A percentile compares a stretch with the other conserved stretches of the same genome.
These are phyloP conservation scores for Lasioglossum oenotherae DNA, from an alignment of 2,888 invertebrate species.

Conservation along the genomic window DNA sequence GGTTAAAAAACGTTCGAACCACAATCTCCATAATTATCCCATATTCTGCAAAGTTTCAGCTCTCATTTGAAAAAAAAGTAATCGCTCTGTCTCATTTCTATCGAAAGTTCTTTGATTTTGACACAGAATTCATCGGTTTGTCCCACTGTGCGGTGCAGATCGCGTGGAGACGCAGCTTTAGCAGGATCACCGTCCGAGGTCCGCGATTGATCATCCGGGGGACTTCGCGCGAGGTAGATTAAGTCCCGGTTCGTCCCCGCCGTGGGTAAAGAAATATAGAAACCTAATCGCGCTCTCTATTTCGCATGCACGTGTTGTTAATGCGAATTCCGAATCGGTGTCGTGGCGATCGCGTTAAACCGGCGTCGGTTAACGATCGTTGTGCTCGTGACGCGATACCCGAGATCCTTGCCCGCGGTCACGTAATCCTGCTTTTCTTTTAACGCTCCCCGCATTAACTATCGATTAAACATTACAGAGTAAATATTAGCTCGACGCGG, in stretches of 20 bases:
- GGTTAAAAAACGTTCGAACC: too few species aligned
- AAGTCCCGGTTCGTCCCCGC: conserved; percentile 32
- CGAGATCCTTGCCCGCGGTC: conserved; percentile 27
- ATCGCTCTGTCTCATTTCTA: too few species aligned
- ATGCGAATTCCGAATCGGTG: conserved; percentile 49
- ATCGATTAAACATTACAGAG: conserved; percentile 9
- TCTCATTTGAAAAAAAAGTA: too few species aligned
- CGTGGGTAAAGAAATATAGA: conserved; percentile 48
- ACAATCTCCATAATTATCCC: too few species aligned
- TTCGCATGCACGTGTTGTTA: conserved; percentile 44
- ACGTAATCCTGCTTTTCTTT: neutral
- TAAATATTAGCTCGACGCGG: neutral
- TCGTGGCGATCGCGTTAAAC: conserved; percentile 49
- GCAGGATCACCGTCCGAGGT: conserved; percentile 41
- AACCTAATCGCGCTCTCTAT: conserved; percentile 55
- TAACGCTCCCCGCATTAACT: conserved; percentile 4
- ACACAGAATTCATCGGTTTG: too few species aligned
- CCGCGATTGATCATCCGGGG: conserved; percentile 55
- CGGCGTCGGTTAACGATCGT: conserved; percentile 32
- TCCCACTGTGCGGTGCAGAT: neutral
- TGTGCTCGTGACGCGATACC: conserved; percentile 25
- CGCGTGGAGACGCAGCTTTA: conserved; percentile 40
- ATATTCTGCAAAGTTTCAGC: too few species aligned
- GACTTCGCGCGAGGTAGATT: conserved; percentile 48
- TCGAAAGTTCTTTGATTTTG: too few species aligned